Evolutionary conservation across 2,797 vertebrate species (phyloP).

Genomic region (Sternarchorhynchus goeldii): DNA sequence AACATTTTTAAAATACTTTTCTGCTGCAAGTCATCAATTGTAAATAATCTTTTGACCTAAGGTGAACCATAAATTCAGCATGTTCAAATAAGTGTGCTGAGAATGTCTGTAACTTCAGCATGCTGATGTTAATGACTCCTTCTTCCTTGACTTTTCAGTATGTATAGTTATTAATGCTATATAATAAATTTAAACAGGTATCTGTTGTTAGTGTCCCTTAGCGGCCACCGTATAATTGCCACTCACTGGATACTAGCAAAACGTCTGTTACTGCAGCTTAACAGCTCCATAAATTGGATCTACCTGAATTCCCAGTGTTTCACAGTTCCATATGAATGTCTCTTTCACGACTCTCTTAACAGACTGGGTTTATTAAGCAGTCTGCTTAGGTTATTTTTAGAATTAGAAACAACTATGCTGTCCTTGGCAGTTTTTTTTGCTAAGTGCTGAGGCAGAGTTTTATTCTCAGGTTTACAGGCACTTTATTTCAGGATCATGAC

Average conservation of each 20-base stretch:
- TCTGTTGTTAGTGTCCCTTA: not conserved
- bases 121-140: not conserved
- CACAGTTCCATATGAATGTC: constrained; percentile 35
- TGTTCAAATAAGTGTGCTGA: not conserved
- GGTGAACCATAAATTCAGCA: no score
- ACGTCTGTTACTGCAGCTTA: not conserved
- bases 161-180: not conserved
- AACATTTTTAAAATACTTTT: not conserved
- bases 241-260: not conserved
- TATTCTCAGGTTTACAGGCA: not conserved
- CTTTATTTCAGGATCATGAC: not conserved
- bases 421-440: not conserved
- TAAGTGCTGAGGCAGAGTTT: not conserved
- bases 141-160: not conserved
- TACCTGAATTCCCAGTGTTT: constrained; percentile 11
- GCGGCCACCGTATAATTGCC: not conserved
- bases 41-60: not conserved
- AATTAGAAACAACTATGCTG: constrained; percentile 4
- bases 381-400: constrained; percentile 33
- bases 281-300: constrained; percentile 10
- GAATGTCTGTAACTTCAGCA: not conserved
- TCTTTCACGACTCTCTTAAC: constrained; percentile 31
- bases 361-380: constrained; percentile 14
- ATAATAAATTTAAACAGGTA: not conserved
- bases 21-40: not conserved